These are phyloP conservation scores for Brachyptera putata DNA, from an alignment of 2,888 invertebrate genomes.

Conservation along the genomic window DNA sequence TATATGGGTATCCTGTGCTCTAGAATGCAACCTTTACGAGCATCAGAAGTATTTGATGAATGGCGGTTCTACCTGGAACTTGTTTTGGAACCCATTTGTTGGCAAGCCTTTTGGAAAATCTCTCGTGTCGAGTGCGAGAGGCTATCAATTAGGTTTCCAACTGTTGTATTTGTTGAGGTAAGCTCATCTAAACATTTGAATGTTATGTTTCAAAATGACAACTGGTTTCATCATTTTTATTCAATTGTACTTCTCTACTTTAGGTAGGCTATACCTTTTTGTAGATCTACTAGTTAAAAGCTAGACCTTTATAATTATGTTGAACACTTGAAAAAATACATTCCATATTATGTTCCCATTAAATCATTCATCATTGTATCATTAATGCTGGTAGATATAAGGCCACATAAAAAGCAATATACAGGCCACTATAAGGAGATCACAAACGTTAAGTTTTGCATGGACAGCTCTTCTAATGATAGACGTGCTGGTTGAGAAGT, in stretches of 20 bases:
- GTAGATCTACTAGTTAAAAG: too few relatives aligned
- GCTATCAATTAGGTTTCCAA: constrained; percentile 61
- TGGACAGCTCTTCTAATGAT: too few relatives aligned
- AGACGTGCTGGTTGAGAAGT: too few relatives aligned
- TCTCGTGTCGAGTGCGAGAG: constrained; percentile 59
- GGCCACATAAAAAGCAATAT: too few relatives aligned
- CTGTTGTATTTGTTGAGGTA: constrained; percentile 57
- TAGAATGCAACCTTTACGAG: constrained; percentile 45
- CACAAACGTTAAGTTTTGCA: too few relatives aligned
- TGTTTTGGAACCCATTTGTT: constrained; percentile 60
- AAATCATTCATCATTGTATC: too few relatives aligned
- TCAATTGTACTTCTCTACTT: not conserved
- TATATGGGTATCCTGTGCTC: constrained; percentile 50
- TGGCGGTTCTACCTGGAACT: constrained; percentile 57
- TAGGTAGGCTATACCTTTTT: not conserved
- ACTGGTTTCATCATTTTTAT: not conserved
- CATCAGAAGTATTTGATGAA: constrained; percentile 50
- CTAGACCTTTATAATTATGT: too few relatives aligned
- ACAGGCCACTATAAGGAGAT: too few relatives aligned
- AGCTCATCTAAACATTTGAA: constrained; percentile 36
- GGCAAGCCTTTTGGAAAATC: constrained; percentile 68
- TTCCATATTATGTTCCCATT: too few relatives aligned
- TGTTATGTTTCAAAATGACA: not conserved
- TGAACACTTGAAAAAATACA: too few relatives aligned
- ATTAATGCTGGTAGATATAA: too few relatives aligned